These are phyloP conservation scores for Eupithecia subumbrata DNA, from an alignment of 2,888 invertebrate species.

Conservation along the genomic window DNA sequence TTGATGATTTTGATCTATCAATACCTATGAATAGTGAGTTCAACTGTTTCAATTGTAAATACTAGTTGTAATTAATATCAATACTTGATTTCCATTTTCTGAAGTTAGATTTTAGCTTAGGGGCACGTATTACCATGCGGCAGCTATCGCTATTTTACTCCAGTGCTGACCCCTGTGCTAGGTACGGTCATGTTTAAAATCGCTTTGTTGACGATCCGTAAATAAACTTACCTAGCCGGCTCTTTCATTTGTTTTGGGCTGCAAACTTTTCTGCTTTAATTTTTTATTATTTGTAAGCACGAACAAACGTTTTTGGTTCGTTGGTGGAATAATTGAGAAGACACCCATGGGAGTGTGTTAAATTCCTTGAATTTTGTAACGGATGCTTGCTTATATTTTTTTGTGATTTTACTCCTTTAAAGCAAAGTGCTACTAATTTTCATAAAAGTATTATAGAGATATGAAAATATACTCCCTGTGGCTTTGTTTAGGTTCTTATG, in stretches of 20 bases:
- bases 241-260: constrained; percentile 48
- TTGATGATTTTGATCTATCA: no score
- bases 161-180: neutral
- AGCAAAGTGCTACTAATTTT: neutral
- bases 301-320: neutral
- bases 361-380: neutral
- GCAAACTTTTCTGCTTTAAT: constrained; percentile 40
- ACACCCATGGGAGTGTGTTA: neutral
- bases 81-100: neutral
- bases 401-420: neutral
- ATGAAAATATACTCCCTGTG: neutral
- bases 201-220: constrained; percentile 52
- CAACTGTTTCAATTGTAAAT: no score
- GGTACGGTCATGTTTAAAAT: constrained; percentile 49
- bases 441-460: neutral
- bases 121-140: neutral
- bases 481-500: neutral
- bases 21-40: no score
- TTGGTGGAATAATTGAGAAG: constrained; percentile 10
- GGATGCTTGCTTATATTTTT: neutral
- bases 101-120: neutral
- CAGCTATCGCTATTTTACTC: neutral
- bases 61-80: neutral
- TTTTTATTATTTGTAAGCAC: constrained; percentile 16
- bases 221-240: constrained; percentile 34